Base-by-base conservation (phyloP, 2,888 invertebrate species). In the Mallateleia sp. region DNA sequence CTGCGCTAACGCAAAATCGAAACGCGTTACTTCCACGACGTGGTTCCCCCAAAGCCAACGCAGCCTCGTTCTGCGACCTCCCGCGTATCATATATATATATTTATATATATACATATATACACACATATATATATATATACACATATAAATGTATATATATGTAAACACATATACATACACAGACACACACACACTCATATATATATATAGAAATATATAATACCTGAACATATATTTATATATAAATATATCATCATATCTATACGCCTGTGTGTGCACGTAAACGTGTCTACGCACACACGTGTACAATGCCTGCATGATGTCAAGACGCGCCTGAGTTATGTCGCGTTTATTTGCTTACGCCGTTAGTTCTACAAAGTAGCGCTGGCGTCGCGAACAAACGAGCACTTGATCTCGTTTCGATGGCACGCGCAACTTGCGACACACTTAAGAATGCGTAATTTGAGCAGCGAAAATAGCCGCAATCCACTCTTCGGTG, bases 1-100 rank as follows among this genome's bases (percentile, higher is more conserved):
- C 94, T 95, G 95, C 93, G 92, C 95, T 95, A 95, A 95, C 94
- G 95, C 93, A 95, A 95, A 95, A 95, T 95, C 95, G 95, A 95
- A 95, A 93, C 94, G 93, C 92, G 95, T 95, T 95, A 95, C 94
- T 95, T 95, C 95, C 95, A 95, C 94, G 91, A 92, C 94, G 91
- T 94, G 94, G 93, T 94, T 95, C 94, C 93, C 94, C 94, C 93
- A 94, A 94, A 95, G 95, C 94, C 92, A 91, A 50, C 58, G 64
- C 72, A 78, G 91, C 92, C 94, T 93, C 93, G 93, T 94, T 93
- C 93, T 93, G 92, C 88, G 88, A 90, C 89, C 88, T 89, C 72
- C 60, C 58, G 58, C 67, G 66, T 47, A 67, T 58, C 56, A 58
- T 82, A 75, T 67, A 75, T 67, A 58, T 50, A 71, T 75, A 54